Evolutionary conservation across 35 echinoderm and acorn worm genomes (phyloP).

Genomic region (Chiridota heheva): DNA sequence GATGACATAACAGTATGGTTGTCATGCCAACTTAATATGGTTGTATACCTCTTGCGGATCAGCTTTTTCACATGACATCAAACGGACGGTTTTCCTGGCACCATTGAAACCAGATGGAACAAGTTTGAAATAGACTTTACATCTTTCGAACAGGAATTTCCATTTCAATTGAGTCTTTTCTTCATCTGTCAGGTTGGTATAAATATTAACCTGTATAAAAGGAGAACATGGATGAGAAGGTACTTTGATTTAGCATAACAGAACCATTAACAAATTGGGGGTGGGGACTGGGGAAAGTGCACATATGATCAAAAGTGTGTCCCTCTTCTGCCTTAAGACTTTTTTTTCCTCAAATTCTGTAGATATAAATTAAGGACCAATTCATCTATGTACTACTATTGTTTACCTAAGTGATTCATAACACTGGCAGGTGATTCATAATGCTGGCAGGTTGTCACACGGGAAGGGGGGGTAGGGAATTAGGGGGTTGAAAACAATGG

Average conservation of each 20-base stretch:
- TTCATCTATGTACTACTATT: too few relatives aligned
- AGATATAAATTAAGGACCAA: too few relatives aligned
- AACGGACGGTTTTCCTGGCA: constrained; percentile 9
- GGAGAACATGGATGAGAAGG: too few relatives aligned
- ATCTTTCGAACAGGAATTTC: constrained; percentile 70
- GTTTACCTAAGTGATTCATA: too few relatives aligned
- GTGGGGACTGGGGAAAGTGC: neutral
- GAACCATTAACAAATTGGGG: neutral
- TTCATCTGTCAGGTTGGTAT: constrained; percentile 22
- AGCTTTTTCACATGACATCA: constrained; percentile 41
- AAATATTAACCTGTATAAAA: constrained; percentile 52
- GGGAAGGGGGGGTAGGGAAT: too few relatives aligned
- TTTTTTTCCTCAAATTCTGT: too few relatives aligned
- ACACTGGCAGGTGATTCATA: too few relatives aligned
- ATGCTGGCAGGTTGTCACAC: too few relatives aligned
- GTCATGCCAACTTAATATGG: constrained; percentile 24
- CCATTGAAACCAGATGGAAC: constrained; percentile 47
- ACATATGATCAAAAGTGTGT: too few relatives aligned
- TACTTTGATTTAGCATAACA: neutral
- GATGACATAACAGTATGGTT: too few relatives aligned
- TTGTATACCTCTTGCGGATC: constrained; percentile 56
- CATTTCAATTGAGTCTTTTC: constrained; percentile 67
- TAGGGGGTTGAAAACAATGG: too few relatives aligned
- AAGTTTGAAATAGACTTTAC: constrained; percentile 78
- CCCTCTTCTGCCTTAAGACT: too few relatives aligned